phyloP scores from a whole-genome alignment of 2,797 vertebrate genomes.

The Tangara arthus region DNA sequence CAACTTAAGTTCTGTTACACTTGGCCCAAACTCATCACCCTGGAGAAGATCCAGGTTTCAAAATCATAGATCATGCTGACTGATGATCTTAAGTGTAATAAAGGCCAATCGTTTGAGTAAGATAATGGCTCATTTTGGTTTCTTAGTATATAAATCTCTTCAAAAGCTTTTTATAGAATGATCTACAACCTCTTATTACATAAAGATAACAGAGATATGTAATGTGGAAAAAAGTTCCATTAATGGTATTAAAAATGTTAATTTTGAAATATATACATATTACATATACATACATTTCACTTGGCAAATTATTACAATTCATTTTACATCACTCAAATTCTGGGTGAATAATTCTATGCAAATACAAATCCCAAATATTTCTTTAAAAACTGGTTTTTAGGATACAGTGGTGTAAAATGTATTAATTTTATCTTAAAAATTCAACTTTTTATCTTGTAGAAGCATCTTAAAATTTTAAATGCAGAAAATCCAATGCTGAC shows the following conservation, averaged over 20 bases:
- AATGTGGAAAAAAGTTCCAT: not conserved
- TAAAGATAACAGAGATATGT: not conserved
- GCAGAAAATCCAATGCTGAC: not conserved
- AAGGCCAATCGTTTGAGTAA: not conserved
- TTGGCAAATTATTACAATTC: not conserved
- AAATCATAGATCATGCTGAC: not conserved
- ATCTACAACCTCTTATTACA: not conserved
- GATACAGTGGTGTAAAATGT: not conserved
- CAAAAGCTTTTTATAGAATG: not conserved
- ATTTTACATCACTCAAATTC: not conserved
- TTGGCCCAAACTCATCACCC: not conserved
- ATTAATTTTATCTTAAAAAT: not conserved
- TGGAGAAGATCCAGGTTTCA: not conserved
- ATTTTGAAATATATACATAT: not conserved
- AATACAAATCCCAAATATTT: not conserved
- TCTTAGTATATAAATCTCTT: not conserved
- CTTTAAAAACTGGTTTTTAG: not conserved
- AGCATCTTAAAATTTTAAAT: not conserved
- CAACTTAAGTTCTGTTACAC: not conserved
- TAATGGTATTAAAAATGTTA: not conserved
- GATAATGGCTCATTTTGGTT: not conserved
- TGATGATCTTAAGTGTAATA: not conserved
- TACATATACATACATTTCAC: not conserved
- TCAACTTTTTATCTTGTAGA: not conserved
- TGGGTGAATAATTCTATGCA: not conserved